Conservation (phyloP, 2,888 invertebrate genomes). For the Deilephila elpenor region DNA sequence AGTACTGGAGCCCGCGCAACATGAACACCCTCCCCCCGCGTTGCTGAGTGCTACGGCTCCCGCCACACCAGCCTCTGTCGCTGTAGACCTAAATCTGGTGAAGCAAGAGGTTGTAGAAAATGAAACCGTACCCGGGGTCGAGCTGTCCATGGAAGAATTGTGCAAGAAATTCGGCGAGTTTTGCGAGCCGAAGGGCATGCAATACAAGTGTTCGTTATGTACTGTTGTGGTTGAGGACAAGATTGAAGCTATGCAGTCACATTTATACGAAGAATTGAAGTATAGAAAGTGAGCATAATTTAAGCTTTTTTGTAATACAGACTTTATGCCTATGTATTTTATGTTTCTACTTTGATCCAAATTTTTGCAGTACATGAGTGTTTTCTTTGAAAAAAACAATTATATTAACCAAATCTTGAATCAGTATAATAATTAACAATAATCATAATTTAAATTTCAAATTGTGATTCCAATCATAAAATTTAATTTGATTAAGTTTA, state of each 20-base stretch:
- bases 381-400: too few relatives aligned
- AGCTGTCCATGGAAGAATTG: slow-evolving; percentile 58
- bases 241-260: slow-evolving; percentile 86
- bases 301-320: not conserved
- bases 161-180: slow-evolving; percentile 64
- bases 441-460: too few relatives aligned
- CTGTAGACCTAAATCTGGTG: slow-evolving; percentile 66
- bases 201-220: slow-evolving; percentile 87
- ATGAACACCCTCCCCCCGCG: not conserved
- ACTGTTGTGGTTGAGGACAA: slow-evolving; percentile 82
- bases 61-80: slow-evolving; percentile 19
- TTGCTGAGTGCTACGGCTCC: slow-evolving; percentile 32
- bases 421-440: too few relatives aligned
- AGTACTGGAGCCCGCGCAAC: slow-evolving; percentile 35
- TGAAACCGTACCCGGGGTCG: slow-evolving; percentile 40
- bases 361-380: too few relatives aligned
- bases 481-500: too few relatives aligned
- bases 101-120: slow-evolving; percentile 62
- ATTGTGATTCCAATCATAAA: too few relatives aligned
- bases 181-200: slow-evolving; percentile 81
- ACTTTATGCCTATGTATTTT: not conserved
- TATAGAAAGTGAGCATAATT: slow-evolving; percentile 84
- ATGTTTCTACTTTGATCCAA: too few relatives aligned
- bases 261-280: slow-evolving; percentile 87
- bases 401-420: too few relatives aligned